phyloP scores from a whole-genome alignment of 1,140 invertebrate species.

The Phortica variegata region DNA sequence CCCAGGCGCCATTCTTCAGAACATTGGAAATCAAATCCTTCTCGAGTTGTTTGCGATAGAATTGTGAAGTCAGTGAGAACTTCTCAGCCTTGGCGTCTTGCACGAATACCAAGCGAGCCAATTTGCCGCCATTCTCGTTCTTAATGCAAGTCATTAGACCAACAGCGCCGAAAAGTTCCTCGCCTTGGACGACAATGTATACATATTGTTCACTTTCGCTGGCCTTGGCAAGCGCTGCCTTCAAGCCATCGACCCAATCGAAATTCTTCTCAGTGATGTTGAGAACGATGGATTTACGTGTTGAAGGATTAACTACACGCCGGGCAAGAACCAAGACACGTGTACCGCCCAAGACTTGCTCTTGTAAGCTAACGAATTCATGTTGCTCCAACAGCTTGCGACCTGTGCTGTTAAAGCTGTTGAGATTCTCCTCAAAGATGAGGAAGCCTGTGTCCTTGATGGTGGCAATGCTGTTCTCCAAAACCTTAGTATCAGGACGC shows the following conservation, averaged over 20 bases:
- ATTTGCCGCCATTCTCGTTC: conserved; percentile 76
- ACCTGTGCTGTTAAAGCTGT: conserved; percentile 59
- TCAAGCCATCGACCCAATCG: conserved; percentile 80
- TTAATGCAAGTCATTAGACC: conserved; percentile 88
- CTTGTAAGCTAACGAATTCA: conserved; percentile 58
- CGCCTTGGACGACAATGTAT: conserved; percentile 70
- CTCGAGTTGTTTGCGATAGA: conserved; percentile 66
- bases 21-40: conserved; percentile 86
- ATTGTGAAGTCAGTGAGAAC: conserved; percentile 62
- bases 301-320: conserved; percentile 52
- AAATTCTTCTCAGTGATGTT: conserved; percentile 69
- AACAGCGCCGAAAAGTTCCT: conserved; percentile 74
- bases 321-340: conserved; percentile 66
- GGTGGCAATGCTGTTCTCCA: conserved; percentile 64
- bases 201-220: conserved; percentile 64
- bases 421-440: conserved; percentile 71
- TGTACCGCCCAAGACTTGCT: conserved; percentile 61
- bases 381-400: conserved; percentile 54
- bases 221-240: conserved; percentile 65
- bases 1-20: conserved; percentile 76
- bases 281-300: conserved; percentile 32
- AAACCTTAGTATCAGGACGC: conserved; percentile 57
- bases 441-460: conserved; percentile 74
- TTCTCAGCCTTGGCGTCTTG: conserved; percentile 65
- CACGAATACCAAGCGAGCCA: conserved; percentile 71